phyloP scores from a whole-genome alignment of 2,113 vertebrate genomes.

The Abramis brama region DNA sequence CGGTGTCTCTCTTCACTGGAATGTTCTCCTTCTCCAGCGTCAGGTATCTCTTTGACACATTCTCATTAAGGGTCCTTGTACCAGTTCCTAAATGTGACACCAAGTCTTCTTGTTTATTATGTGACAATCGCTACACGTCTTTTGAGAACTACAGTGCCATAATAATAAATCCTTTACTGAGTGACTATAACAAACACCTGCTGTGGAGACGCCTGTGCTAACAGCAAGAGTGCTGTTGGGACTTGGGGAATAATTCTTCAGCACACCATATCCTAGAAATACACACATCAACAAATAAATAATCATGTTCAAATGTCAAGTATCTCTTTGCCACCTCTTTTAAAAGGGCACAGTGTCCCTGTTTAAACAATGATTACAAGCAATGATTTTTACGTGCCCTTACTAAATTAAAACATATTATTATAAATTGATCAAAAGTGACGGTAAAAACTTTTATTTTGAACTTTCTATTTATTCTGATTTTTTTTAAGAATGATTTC shows the following conservation, averaged over 20 bases:
- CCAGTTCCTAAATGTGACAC: slow-evolving; percentile 62
- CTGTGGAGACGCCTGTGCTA: slow-evolving; percentile 73
- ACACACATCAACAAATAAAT: neutral
- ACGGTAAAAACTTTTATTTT: neutral
- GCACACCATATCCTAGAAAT: slow-evolving; percentile 75
- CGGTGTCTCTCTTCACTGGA: slow-evolving; percentile 84
- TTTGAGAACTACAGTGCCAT: neutral
- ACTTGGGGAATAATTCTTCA: slow-evolving; percentile 78
- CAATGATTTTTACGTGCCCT: no score
- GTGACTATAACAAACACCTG: slow-evolving; percentile 62
- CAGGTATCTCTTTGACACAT: slow-evolving; percentile 85
- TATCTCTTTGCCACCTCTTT: neutral
- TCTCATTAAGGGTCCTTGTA: slow-evolving; percentile 79
- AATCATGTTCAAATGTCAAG: neutral
- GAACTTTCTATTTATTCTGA: no score
- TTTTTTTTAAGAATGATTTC: neutral
- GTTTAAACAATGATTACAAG: neutral
- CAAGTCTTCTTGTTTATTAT: slow-evolving; percentile 15
- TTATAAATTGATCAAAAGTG: neutral
- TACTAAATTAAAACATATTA: no score
- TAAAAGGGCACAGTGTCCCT: neutral
- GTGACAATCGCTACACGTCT: neutral
- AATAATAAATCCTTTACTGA: neutral
- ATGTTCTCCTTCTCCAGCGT: slow-evolving; percentile 90
- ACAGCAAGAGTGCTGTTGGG: slow-evolving; percentile 49